Conservation (phyloP, 2,888 invertebrate species). For the Lasioglossum vierecki region DNA sequence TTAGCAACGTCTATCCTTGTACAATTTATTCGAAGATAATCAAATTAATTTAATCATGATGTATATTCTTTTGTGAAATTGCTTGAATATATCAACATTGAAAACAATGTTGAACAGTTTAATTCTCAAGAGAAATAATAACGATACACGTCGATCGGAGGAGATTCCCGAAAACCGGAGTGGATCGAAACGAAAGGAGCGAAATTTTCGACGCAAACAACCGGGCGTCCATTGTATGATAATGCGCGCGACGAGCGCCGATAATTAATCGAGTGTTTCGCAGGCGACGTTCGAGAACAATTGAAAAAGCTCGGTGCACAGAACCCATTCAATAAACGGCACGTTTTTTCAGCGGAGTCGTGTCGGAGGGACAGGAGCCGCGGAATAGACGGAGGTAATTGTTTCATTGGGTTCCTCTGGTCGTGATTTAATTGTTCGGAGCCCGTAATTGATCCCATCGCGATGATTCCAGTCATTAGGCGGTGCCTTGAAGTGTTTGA, state of each 20-base stretch:
- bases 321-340: background rate
- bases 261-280: background rate
- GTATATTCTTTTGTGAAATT: too few species aligned
- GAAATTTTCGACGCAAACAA: background rate
- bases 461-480: constrained; percentile 49
- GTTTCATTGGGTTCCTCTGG: constrained; percentile 3
- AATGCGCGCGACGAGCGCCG: constrained; percentile 3
- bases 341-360: background rate
- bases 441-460: constrained; percentile 45
- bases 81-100: too few species aligned
- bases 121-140: background rate
- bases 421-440: constrained; percentile 44
- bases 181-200: background rate
- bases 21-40: too few species aligned
- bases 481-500: constrained; percentile 55
- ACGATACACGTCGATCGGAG: background rate
- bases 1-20: background rate
- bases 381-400: constrained; percentile 14
- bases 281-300: constrained; percentile 1
- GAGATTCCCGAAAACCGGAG: background rate
- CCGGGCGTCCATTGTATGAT: background rate
- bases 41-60: too few species aligned
- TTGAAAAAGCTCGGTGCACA: background rate
- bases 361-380: background rate
- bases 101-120: too few species aligned